Evolutionary conservation across 2,113 vertebrate species (phyloP).

Genomic region (Dasyurus viverrinus): DNA sequence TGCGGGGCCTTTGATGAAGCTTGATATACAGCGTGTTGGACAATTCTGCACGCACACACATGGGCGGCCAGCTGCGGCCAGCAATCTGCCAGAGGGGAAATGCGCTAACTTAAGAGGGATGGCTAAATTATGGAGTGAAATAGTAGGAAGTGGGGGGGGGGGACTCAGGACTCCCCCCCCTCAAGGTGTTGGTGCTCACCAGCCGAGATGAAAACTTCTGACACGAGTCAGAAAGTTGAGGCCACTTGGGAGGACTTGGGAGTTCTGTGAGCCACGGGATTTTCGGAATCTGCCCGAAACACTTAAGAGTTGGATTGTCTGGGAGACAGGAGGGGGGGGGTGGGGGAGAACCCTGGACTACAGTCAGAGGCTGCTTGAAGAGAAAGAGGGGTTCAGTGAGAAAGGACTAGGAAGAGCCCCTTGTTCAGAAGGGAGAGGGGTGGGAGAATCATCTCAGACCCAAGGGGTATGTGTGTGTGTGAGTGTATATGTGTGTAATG

Average conservation of each 20-base stretch:
- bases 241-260: too few species aligned
- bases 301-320: too few species aligned
- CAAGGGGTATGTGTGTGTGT: too few species aligned
- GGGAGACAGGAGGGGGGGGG: too few species aligned
- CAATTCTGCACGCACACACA: conserved; percentile 15
- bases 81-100: background rate
- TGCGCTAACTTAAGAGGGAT: background rate
- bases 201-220: too few species aligned
- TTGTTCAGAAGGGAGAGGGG: too few species aligned
- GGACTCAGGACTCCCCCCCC: background rate
- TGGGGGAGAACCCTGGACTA: background rate
- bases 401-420: too few species aligned
- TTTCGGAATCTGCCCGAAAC: too few species aligned
- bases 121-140: background rate
- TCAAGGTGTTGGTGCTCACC: background rate
- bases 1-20: conserved; percentile 75
- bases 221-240: background rate
- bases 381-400: background rate
- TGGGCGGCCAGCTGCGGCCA: conserved; percentile 79
- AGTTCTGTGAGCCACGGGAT: too few species aligned
- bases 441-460: too few species aligned
- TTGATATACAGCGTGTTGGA: conserved; percentile 57
- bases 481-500: too few species aligned
- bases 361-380: too few species aligned
- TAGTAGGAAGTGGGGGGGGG: conserved; percentile 63